These are phyloP conservation scores for Bubo blakistoni DNA, from an alignment of 2,113 vertebrate genomes.

Conservation along the genomic window DNA sequence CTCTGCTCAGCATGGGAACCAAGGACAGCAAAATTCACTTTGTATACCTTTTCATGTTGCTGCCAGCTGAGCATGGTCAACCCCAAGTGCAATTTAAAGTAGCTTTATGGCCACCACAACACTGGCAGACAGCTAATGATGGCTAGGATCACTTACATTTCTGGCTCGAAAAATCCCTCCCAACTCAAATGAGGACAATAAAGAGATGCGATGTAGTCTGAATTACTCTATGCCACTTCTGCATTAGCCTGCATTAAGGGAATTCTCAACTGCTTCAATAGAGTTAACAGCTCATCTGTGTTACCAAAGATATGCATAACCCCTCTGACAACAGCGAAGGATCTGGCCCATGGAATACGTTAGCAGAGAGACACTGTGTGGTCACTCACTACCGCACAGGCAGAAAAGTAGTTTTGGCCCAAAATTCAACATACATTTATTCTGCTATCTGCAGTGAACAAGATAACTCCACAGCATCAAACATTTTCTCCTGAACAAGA, in stretches of 20 bases:
- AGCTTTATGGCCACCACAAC: background rate
- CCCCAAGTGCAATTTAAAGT: background rate
- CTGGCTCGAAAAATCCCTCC: background rate
- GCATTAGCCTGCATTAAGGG: background rate
- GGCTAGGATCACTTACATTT: background rate
- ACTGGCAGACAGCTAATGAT: background rate
- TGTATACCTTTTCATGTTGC: background rate
- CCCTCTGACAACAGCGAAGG: background rate
- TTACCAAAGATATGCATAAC: background rate
- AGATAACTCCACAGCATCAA: background rate
- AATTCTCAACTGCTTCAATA: background rate
- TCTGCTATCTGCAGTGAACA: background rate
- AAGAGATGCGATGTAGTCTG: background rate
- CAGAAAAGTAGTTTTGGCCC: background rate
- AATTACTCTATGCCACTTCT: background rate
- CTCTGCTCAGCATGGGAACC: background rate
- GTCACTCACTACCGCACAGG: background rate
- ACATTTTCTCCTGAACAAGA: background rate
- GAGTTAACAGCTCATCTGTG: background rate
- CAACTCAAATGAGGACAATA: background rate
- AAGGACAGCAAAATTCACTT: background rate
- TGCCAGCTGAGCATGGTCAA: background rate
- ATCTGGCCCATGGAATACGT: background rate
- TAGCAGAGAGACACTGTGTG: background rate
- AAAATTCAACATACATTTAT: background rate